Evolutionary conservation across 2,888 invertebrate genomes (phyloP).

Genomic region (Antitype chi): DNA sequence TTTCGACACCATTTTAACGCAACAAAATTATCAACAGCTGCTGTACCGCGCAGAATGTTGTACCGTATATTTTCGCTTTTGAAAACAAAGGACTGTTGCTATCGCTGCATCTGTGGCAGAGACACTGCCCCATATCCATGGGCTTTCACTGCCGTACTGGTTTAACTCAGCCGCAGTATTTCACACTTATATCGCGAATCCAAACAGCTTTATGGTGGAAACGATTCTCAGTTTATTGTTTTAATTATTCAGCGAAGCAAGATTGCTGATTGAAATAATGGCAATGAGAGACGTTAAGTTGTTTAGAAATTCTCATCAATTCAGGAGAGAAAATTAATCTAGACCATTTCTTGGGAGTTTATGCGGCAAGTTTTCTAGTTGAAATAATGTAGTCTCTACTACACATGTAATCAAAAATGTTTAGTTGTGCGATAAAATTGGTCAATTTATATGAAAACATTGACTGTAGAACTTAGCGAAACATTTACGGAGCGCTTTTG

Average conservation of each 20-base stretch:
- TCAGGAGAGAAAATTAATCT: neutral
- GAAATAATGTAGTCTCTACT: neutral
- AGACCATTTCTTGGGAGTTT: neutral
- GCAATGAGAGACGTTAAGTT: neutral
- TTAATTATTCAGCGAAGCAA: conserved; percentile 26
- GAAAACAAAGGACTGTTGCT: conserved; percentile 72
- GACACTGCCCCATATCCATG: conserved; percentile 66
- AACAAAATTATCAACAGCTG: conserved; percentile 37
- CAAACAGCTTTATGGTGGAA: conserved; percentile 22
- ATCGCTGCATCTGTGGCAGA: conserved; percentile 71
- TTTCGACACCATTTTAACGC: conserved; percentile 25
- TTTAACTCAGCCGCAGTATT: conserved; percentile 47
- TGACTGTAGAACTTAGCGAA: conserved; percentile 6
- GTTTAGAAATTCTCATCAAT: neutral
- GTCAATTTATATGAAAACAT: neutral
- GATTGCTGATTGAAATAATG: conserved; percentile 17
- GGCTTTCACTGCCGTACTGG: conserved; percentile 70
- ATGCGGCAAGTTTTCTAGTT: neutral
- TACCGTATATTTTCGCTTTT: conserved; percentile 59
- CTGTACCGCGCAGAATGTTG: conserved; percentile 13
- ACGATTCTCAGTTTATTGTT: conserved; percentile 22
- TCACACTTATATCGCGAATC: conserved; percentile 46
- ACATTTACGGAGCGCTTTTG: conserved; percentile 7
- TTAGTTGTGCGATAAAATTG: neutral
- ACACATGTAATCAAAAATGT: neutral